Percentiles rank a stretch among this genome's conserved stretches.
These are phyloP conservation scores for Thereva nobilitata DNA, from an alignment of 2,888 invertebrate genomes.

Conservation along the genomic window DNA sequence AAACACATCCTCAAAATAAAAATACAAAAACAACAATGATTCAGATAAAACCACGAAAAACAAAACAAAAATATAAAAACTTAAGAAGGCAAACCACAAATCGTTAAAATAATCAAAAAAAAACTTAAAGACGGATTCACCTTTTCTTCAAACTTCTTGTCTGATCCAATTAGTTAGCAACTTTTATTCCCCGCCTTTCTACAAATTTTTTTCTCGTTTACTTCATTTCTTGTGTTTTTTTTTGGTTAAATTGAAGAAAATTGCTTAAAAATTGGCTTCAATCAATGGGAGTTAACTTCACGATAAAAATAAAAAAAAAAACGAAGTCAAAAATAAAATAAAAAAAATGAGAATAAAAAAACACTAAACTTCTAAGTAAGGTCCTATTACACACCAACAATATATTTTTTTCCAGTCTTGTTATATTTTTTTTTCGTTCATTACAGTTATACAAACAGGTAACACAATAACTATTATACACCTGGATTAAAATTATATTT, in stretches of 20 bases:
- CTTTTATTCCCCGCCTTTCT: too few relatives aligned
- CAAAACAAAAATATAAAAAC: too few relatives aligned
- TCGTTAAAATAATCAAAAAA: conserved; percentile 18
- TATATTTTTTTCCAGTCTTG: not conserved
- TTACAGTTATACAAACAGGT: not conserved
- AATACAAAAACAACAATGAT: too few relatives aligned
- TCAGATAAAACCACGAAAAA: too few relatives aligned
- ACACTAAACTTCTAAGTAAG: too few relatives aligned
- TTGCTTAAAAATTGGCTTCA: conserved; percentile 23
- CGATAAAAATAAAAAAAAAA: not conserved
- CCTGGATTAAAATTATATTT: conserved; percentile 29
- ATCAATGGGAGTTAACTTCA: conserved; percentile 7
- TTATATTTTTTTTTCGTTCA: not conserved
- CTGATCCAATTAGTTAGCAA: too few relatives aligned
- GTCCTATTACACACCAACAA: not conserved
- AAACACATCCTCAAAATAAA: too few relatives aligned
- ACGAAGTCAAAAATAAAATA: not conserved
- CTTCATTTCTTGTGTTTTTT: conserved; percentile 3
- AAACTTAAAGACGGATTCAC: too few relatives aligned
- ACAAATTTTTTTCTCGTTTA: conserved; percentile 5
- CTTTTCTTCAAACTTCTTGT: too few relatives aligned
- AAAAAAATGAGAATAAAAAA: too few relatives aligned
- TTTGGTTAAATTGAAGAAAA: not conserved
- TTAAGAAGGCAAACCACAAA: not conserved
- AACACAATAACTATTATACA: conserved; percentile 15